Evolutionary conservation across 2,888 invertebrate genomes (phyloP).

Genomic region (Hypolimnas misippus): DNA sequence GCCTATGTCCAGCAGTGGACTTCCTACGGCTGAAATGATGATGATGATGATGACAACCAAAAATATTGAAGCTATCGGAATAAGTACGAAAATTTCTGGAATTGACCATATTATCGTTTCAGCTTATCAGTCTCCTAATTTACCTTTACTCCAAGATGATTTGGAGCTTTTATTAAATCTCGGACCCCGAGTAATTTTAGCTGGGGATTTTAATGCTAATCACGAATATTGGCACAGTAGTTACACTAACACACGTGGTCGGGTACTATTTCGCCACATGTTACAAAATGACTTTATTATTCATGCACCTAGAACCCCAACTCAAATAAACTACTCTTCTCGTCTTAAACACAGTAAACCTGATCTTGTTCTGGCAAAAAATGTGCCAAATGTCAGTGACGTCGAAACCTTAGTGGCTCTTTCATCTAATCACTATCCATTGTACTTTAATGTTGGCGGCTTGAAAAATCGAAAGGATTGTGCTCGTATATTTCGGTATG

Average conservation of each 20-base stretch:
- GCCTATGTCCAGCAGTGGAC: too few relatives aligned
- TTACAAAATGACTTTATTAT: slow-evolving; percentile 20
- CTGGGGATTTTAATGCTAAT: slow-evolving; percentile 28
- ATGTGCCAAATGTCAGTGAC: not conserved
- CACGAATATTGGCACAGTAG: slow-evolving; percentile 24
- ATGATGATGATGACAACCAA: too few relatives aligned
- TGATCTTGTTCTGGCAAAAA: slow-evolving; percentile 12
- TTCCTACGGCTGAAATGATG: too few relatives aligned
- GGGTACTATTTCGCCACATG: slow-evolving; percentile 17
- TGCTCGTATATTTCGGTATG: not conserved
- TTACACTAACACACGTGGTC: slow-evolving; percentile 17
- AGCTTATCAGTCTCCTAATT: slow-evolving; percentile 36
- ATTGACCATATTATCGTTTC: slow-evolving; percentile 26
- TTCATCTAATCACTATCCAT: slow-evolving; percentile 42
- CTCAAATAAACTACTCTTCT: slow-evolving; percentile 18
- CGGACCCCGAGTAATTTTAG: slow-evolving; percentile 11
- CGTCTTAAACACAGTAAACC: slow-evolving; percentile 11
- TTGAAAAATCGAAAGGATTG: not conserved
- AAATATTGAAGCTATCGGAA: slow-evolving; percentile 14
- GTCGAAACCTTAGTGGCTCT: slow-evolving; percentile 4
- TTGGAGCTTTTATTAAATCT: slow-evolving; percentile 4
- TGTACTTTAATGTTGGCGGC: slow-evolving; percentile 3
- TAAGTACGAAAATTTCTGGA: not conserved
- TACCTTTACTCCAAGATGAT: slow-evolving; percentile 8
- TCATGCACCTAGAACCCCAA: slow-evolving; percentile 14